Evolutionary conservation across 1,140 invertebrate species (phyloP), one percentile per base, ranked within the genome.

Genomic region (Homarus americanus): DNA sequence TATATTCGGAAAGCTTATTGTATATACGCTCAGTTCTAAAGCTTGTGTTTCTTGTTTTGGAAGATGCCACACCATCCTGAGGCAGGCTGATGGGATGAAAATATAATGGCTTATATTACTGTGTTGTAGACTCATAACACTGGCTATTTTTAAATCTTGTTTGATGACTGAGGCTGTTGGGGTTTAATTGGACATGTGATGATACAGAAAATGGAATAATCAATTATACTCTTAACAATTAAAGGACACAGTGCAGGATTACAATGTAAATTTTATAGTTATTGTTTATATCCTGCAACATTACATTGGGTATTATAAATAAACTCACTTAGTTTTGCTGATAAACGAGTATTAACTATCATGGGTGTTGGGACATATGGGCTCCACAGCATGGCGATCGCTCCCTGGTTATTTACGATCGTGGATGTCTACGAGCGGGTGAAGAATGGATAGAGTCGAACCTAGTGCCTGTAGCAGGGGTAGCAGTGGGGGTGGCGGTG

Each of bases 401-500:
- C 91, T 96, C 97, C 94, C 92, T 93, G 49, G 93, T 94, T 53
- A 99, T 99, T 94, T 98, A 98, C 95, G 98, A 98, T 94, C 96
- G 97, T 73, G 98, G 98, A 85, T 99, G 98, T 94, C 95, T 99
- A 93, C 96, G 97, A 92, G 97, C 98, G 90, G 97, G 97, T 83
- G 98, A 99, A 94, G 97, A 98, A 94, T 99, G 98, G 98, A 95
- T 99, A 93, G 98, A 99, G 94, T 95, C 96, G 93, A 98, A 99
- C 95, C 95, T 98, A 90, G 96, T 98, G 82, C 96, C 97, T 92
- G 98, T 98, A 38, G 97, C 97, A 58, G 97, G 96, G 82, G 96
- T 96, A 66, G 96, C 97, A 88, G 96, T 99, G 86, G 96, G 96
- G 90, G 95, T 98, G 92, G 96, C 97, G 93, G 96, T 98, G 41